phyloP scores from a whole-genome alignment of 2,888 invertebrate species.

The Sesamia inferens region DNA sequence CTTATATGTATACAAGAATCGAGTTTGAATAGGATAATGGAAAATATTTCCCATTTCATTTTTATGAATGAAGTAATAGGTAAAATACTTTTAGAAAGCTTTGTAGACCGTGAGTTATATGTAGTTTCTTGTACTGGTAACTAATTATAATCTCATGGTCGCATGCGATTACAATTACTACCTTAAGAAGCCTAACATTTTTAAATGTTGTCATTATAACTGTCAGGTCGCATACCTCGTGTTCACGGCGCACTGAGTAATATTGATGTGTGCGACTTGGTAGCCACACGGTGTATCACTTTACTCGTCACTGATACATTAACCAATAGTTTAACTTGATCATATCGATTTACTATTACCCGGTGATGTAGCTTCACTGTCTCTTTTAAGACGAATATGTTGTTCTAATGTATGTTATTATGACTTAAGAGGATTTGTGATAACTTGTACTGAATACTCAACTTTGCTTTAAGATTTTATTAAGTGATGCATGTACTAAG shows the following conservation, averaged over 20 bases:
- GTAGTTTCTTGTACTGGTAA: no score
- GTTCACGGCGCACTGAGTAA: conserved; percentile 57
- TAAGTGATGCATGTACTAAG: conserved; percentile 48
- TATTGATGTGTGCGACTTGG: conserved; percentile 76
- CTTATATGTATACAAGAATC: neutral
- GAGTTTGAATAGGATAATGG: neutral
- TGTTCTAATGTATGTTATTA: conserved; percentile 53
- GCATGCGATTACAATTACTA: neutral
- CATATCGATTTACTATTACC: conserved; percentile 83
- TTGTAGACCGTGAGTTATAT: no score
- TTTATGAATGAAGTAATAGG: neutral
- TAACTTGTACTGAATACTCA: conserved; percentile 33
- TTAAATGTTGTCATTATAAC: conserved; percentile 57
- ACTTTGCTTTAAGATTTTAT: conserved; percentile 37
- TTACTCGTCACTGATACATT: conserved; percentile 87
- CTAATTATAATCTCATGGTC: no score
- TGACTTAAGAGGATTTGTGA: conserved; percentile 34
- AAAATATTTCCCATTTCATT: neutral
- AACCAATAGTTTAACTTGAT: conserved; percentile 88
- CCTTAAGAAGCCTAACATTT: conserved; percentile 26
- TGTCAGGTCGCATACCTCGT: conserved; percentile 64
- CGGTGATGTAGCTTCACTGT: conserved; percentile 78
- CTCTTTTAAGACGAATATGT: conserved; percentile 45
- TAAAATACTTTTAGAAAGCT: neutral
- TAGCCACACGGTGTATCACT: conserved; percentile 79